Evolutionary conservation across 1,140 invertebrate genomes (phyloP).

Genomic region (Pogonus chalceus): DNA sequence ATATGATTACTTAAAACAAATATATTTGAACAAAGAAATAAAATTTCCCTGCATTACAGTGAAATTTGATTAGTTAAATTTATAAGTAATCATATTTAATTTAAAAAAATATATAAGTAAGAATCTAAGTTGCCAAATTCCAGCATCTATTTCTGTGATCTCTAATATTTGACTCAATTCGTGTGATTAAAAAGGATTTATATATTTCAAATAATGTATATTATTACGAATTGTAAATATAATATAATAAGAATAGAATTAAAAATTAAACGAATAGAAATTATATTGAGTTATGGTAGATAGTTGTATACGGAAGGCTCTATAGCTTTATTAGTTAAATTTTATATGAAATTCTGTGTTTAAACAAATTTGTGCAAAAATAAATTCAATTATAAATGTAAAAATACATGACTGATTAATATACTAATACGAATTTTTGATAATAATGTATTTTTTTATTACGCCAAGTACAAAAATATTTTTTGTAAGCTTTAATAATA

Average conservation of each 20-base stretch:
- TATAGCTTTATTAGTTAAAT: slow-evolving; percentile 10
- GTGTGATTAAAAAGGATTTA: slow-evolving; percentile 25
- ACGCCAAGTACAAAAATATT: slow-evolving; percentile 2
- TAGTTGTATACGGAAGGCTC: slow-evolving; percentile 10
- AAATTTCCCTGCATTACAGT: too few species aligned
- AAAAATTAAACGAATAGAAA: slow-evolving; percentile 9
- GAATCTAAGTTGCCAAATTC: slow-evolving; percentile 19
- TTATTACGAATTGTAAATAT: slow-evolving; percentile 12
- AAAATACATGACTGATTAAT: background rate
- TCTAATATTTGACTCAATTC: slow-evolving; percentile 33
- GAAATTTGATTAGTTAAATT: too few species aligned
- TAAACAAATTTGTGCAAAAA: background rate
- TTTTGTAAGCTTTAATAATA: slow-evolving; percentile 5
- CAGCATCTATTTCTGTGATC: slow-evolving; percentile 35
- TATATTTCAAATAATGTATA: slow-evolving; percentile 13
- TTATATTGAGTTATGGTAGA: slow-evolving; percentile 3
- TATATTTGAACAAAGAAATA: slow-evolving; percentile 16
- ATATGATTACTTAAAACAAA: slow-evolving; percentile 8
- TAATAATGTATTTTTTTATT: slow-evolving; percentile 10
- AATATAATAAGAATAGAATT: slow-evolving; percentile 12
- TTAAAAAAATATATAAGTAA: slow-evolving; percentile 12
- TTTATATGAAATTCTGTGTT: slow-evolving; percentile 14
- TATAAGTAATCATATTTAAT: too few species aligned
- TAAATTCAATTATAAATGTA: background rate
- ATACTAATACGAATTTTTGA: slow-evolving; percentile 10